These are phyloP conservation scores for Escarpia spicata DNA, from an alignment of 2,888 invertebrate genomes.

Conservation along the genomic window DNA sequence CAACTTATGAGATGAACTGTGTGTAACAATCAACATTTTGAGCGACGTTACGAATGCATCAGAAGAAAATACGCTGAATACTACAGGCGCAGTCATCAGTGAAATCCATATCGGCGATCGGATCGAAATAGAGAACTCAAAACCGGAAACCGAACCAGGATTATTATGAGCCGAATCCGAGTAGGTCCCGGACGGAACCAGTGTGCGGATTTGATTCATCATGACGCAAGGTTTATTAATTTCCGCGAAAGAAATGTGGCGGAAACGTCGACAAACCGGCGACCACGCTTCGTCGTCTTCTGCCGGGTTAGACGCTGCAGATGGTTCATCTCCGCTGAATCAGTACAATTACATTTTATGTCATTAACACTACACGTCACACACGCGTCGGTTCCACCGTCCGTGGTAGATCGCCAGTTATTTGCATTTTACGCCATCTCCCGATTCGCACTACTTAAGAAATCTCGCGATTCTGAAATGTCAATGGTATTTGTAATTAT, in stretches of 20 bases:
- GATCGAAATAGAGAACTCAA: background rate
- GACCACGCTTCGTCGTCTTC: background rate
- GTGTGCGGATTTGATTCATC: background rate
- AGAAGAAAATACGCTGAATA: too few relatives aligned
- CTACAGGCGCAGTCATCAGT: background rate
- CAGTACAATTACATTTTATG: background rate
- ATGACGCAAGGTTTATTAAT: conserved; percentile 3
- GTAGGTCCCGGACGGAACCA: background rate
- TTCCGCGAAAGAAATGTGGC: conserved; percentile 8
- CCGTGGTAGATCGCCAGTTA: background rate
- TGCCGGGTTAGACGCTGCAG: background rate
- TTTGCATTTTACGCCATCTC: background rate
- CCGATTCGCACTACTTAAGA: background rate
- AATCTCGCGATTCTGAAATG: too few relatives aligned
- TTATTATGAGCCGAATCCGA: background rate
- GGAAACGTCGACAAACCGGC: background rate
- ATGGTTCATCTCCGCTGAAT: background rate
- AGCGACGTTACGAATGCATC: too few relatives aligned
- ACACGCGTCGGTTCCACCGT: background rate
- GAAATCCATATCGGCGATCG: background rate
- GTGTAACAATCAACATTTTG: too few relatives aligned
- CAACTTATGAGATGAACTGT: too few relatives aligned
- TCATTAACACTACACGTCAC: conserved; percentile 1
- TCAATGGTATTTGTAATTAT: background rate
- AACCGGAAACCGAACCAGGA: background rate